Conservation (phyloP, 2,113 vertebrate genomes). For the Pontoporia blainvillei region DNA sequence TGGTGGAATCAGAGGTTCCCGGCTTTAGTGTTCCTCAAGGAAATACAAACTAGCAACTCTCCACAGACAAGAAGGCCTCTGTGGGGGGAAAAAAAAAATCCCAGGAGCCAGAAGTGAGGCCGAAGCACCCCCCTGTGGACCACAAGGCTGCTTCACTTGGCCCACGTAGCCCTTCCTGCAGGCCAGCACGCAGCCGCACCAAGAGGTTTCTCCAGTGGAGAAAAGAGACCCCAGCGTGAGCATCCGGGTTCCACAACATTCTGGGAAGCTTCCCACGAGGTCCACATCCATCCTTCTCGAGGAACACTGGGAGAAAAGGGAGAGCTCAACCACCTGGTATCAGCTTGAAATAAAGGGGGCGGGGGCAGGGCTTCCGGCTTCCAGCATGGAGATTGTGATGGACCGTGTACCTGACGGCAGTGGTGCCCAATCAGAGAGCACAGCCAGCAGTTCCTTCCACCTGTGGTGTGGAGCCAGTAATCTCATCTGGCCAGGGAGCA, state of each 20-base stretch:
- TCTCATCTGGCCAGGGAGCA: neutral
- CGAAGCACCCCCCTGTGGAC: neutral
- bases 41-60: neutral
- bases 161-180: neutral
- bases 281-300: neutral
- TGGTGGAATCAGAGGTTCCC: neutral
- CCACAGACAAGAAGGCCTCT: neutral
- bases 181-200: neutral
- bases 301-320: neutral
- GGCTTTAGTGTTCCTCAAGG: neutral
- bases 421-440: neutral
- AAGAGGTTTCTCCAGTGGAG: neutral
- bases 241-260: neutral
- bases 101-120: neutral
- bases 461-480: neutral
- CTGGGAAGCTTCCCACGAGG: neutral
- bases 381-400: neutral
- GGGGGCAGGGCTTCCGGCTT: neutral
- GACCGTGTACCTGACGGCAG: neutral
- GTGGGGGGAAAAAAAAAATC: neutral
- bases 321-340: neutral
- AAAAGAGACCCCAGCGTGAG: neutral
- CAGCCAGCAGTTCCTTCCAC: neutral
- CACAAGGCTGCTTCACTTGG: neutral
- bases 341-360: neutral